Evolutionary conservation across 2,888 invertebrate genomes (phyloP), one percentile per base, ranked within the genome.

Genomic region (Cosmia pyralina): DNA sequence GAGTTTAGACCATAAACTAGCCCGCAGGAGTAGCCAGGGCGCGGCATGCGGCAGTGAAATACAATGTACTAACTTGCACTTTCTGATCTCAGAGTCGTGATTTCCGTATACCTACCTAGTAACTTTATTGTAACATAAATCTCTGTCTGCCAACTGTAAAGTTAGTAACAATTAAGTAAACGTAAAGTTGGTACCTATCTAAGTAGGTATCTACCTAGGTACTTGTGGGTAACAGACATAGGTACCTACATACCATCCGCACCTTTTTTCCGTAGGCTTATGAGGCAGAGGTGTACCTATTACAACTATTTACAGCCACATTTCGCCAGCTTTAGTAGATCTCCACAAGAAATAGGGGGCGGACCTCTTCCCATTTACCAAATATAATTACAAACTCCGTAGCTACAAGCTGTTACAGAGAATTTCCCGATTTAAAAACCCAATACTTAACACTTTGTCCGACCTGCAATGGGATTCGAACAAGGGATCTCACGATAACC

Each of bases 31-130:
- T 17, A 38, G 17, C 4, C 19, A 38, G 34, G 59, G 69, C 28
- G 50, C 53, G 53, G 70, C 44, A 53, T 28, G 28, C 28, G 28
- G 28, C 28, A 28, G 46, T 15, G 1, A 41, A 72, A 38, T 38
- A 28, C 28, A 72, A 22, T 48, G 13, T 22, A 19, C 15, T 38
- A 22, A 10, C 34, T 7, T 60, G 19, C 62, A 67, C 34, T 69
- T 66, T 66, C 50, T 66, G 41, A 66, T 66, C 41, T 50, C 22
- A 28, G 4, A 60, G 41, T 66, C 67, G 41, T 69, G 69, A 69
- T 50, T 67, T 69, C 69, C 50, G 69, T 41, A 41, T 38, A 38
- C 2, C 3, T 38, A 38, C 3, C 4, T 41, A 50, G 19, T 11
- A 64, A n/a, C 48, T 15, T 19, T 41, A 15, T 50, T 69, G 15